These are phyloP conservation scores for Choloepus hoffmanni DNA, from an alignment of 2,113 vertebrate species.

Conservation along the genomic window DNA sequence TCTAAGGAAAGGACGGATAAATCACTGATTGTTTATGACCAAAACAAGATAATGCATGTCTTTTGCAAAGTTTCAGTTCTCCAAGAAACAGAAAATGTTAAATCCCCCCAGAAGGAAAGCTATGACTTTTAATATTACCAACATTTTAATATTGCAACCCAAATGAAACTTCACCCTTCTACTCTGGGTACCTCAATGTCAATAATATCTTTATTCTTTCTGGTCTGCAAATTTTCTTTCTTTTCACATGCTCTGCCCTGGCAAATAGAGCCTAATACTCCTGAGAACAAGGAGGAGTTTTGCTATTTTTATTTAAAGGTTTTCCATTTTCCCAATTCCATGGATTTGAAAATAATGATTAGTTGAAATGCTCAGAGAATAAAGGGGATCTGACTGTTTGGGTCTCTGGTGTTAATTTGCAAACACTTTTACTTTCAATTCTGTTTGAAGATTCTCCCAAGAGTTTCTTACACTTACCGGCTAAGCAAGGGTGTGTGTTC, in stretches of 20 bases:
- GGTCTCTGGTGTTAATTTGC: background rate
- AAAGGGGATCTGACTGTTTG: background rate
- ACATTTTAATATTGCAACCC: background rate
- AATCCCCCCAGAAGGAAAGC: background rate
- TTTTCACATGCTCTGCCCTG: background rate
- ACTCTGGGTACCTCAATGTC: background rate
- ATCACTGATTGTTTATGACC: background rate
- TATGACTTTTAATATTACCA: background rate
- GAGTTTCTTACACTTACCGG: background rate
- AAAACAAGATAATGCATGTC: background rate
- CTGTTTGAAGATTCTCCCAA: background rate
- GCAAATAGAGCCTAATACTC: background rate
- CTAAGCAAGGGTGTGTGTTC: background rate
- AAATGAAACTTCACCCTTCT: background rate
- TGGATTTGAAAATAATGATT: background rate
- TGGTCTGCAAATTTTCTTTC: background rate
- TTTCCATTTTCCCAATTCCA: background rate
- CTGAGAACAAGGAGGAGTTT: background rate
- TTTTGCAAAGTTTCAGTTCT: constrained; percentile 1
- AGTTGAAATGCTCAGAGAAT: background rate
- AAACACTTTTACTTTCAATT: background rate
- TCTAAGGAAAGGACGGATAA: background rate
- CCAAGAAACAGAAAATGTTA: background rate
- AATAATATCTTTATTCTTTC: background rate
- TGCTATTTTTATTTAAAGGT: constrained; percentile 11